phyloP scores from a whole-genome alignment of 2,797 vertebrate genomes.

The Gambusia yucatana region DNA sequence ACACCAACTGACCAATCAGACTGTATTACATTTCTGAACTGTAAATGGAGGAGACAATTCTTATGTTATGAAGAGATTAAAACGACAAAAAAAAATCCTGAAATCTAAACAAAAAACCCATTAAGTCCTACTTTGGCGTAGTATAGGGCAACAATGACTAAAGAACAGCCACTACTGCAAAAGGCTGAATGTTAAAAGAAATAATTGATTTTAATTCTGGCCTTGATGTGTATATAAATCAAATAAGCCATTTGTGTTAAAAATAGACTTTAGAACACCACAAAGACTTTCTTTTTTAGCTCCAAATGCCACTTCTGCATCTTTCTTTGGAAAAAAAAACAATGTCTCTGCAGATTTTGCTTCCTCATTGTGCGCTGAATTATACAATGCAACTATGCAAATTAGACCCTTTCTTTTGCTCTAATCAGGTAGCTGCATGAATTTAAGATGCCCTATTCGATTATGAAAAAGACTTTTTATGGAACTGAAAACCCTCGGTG shows the following conservation, averaged over 20 bases:
- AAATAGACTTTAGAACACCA: background rate
- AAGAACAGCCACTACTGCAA: background rate
- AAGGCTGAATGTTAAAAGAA: background rate
- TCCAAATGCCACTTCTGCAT: conserved; percentile 24
- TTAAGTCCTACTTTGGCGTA: background rate
- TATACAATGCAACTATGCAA: conserved; percentile 53
- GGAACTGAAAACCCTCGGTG: conserved; percentile 31
- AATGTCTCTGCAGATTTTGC: conserved; percentile 31
- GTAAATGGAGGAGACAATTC: background rate
- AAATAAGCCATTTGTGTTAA: background rate
- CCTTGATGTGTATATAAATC: conserved; percentile 2
- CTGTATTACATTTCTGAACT: background rate
- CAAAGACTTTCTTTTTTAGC: background rate
- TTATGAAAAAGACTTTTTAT: conserved; percentile 46
- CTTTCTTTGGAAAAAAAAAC: conserved; percentile 1
- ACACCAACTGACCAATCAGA: background rate
- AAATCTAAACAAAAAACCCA: background rate
- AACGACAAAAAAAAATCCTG: background rate
- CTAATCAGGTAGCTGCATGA: conserved; percentile 36
- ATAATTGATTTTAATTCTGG: background rate
- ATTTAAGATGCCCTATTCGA: conserved; percentile 37
- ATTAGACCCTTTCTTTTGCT: conserved; percentile 43
- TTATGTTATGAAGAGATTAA: background rate
- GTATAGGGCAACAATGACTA: background rate
- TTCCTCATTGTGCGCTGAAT: conserved; percentile 27